Base-by-base conservation (phyloP, 2,888 invertebrate species). In the Torymus aiolomorphi region DNA sequence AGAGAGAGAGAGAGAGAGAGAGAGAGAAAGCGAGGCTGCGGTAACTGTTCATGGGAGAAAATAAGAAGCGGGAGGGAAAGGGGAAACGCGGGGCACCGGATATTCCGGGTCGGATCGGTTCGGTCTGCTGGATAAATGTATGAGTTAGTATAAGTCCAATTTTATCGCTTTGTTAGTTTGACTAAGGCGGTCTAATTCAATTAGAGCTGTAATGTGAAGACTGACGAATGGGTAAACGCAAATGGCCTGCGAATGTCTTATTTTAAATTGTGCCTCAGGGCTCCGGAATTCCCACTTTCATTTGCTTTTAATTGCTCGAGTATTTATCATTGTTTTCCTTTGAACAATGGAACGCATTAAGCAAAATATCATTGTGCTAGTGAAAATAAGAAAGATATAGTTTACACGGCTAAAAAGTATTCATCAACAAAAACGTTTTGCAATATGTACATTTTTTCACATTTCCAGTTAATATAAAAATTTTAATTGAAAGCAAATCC, bases 81-180 rank as follows among this genome's bases (percentile, higher is more conserved):
- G 2, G 31, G 31, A 31, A 31, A 31, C 31, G 31, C 31, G 31
- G 2, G 31, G 24, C 24, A 3, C 24, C 24, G 24, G 31, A 31
- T 31, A 31, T 31, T 31, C 31, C 31, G 4, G 31, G 31, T 31
- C 31, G 31, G 31, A 3, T 31, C 3, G 31, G 31, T 3, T 52
- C n/a, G 18, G 66, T 13, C 18, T 56, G 31, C 2, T 31, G 31
- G 1, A 31, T 31, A 10, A n/a, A 56, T 31, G 13, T 54, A 20
- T 16, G 14, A 31, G 31, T 31, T 20, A 52, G 12, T 16, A 54
- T 20, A n/a, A 20, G 16, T 61, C 49, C n/a, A 61, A 52, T 72
- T 72, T 72, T 73, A 54, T 73, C 42, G 51, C 62, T 54, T 16
- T 73, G 52, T 31, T 73, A 73, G 73, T 73, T 73, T 73, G 73